Percentiles rank a stretch among this genome's conserved stretches.
These are phyloP conservation scores for Microctenopoma lineatum DNA, from an alignment of 2,797 vertebrate genomes.

Conservation along the genomic window DNA sequence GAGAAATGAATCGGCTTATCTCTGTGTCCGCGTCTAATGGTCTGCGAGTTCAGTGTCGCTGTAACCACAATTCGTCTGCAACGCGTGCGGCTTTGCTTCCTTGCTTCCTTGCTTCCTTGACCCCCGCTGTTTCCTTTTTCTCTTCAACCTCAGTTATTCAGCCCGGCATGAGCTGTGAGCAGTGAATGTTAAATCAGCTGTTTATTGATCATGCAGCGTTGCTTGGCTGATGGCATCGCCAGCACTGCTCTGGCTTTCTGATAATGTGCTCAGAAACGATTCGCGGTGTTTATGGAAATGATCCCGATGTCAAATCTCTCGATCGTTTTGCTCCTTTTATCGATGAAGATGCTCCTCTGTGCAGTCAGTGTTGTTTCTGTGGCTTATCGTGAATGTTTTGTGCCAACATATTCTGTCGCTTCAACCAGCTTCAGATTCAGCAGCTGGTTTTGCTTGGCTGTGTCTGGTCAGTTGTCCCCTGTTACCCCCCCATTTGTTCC, in stretches of 20 bases:
- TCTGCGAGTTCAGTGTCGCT: constrained; percentile 31
- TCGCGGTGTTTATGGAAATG: not conserved
- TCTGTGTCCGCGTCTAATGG: constrained; percentile 12
- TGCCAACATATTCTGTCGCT: constrained; percentile 11
- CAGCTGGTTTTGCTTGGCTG: constrained; percentile 20
- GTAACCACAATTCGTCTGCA: constrained; percentile 7
- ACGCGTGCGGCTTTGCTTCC: constrained; percentile 48
- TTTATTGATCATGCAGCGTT: constrained; percentile 37
- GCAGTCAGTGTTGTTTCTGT: constrained; percentile 3
- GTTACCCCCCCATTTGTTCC: constrained; percentile 60
- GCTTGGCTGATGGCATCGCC: constrained; percentile 51
- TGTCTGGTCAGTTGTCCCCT: constrained; percentile 43
- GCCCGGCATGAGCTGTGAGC: constrained; percentile 45
- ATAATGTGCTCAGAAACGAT: constrained; percentile 18
- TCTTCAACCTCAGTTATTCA: constrained; percentile 35
- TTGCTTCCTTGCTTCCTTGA: constrained; percentile 18
- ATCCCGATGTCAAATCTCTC: not conserved
- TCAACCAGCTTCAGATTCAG: constrained; percentile 8
- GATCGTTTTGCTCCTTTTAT: constrained; percentile 4
- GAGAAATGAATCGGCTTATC: constrained; percentile 2
- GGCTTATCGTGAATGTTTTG: not conserved
- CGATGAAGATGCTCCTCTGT: constrained; percentile 17
- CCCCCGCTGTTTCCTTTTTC: constrained; percentile 25
- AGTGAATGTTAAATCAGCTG: constrained; percentile 25
- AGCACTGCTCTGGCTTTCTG: constrained; percentile 28